Evolutionary conservation across 2,113 vertebrate genomes (phyloP), one percentile per base, ranked within the genome.

Genomic region (Progne subis): DNA sequence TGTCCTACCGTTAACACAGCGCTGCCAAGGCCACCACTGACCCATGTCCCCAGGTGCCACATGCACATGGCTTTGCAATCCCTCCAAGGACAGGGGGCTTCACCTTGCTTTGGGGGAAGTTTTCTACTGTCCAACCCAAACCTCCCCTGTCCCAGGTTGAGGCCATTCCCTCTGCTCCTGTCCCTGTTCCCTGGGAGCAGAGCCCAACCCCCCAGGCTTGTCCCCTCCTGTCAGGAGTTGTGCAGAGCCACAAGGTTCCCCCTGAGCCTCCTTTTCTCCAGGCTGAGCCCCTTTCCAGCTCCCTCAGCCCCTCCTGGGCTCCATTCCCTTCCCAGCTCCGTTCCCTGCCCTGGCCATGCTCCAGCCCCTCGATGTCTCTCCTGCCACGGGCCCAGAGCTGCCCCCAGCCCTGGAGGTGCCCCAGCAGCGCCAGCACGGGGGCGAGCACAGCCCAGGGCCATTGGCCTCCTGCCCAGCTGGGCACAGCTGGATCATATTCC

Each of bases 111-210:
- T 34, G 55, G 47, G 60, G 24, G 47, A 65, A 68, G 24, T 20
- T 61, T 47, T 47, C 68, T 12, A 5, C 43, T 8, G 32, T 8
- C 26, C 47, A 32, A 1, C 10, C 52, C 43, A 26, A 31, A 0
- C 24, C 52, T 60, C 0, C 24, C 29, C 14, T 59, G 53, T 28
- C 41, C 1, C 59, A 46, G 3, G n/a, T 0, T 12, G 39, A 15
- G 70, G 39, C 46, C 2, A 0, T 47, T 53, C 0, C 69, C 61
- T 1, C 46, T 53, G 0, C 0, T 53, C 39, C 47, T 60, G 46
- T n/a, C 57, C 43, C 56, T 52, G 59, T 24, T 39, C 39, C 21
- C 21, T 39, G 44, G 18, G 24, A 72, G 59, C 59, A 65, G 6
- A 72, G 11, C 52, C 50, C 0, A 1, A 63, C 6, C 5, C 29